Conservation (phyloP, 2,888 invertebrate genomes). For the Oxyteleia sp. region DNA sequence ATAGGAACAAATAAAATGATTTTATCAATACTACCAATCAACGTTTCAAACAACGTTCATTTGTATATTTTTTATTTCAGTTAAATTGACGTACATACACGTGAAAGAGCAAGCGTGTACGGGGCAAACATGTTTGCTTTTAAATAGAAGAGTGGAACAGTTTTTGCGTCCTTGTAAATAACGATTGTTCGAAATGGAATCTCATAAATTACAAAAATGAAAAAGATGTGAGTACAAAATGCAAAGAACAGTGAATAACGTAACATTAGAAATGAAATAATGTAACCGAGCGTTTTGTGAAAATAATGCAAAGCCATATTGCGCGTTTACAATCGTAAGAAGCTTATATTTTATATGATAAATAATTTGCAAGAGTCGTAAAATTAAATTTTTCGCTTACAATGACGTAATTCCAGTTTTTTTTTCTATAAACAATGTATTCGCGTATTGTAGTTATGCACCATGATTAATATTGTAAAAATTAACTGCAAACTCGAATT, state of each 20-base stretch:
- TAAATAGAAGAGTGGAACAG: slow-evolving; percentile 11
- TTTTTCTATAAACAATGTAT: too few species aligned
- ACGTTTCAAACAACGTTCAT: slow-evolving; percentile 47
- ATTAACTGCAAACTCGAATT: too few species aligned
- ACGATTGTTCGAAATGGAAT: slow-evolving; percentile 5
- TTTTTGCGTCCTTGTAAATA: slow-evolving; percentile 16
- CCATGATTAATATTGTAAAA: too few species aligned
- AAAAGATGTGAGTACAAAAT: too few species aligned
- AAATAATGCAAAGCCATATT: too few species aligned
- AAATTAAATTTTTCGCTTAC: too few species aligned
- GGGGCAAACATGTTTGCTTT: slow-evolving; percentile 14
- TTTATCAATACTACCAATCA: slow-evolving; percentile 59
- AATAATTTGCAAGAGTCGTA: too few species aligned
- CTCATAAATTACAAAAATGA: too few species aligned
- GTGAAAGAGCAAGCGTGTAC: not conserved
- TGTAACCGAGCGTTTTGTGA: not conserved
- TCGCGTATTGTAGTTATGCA: too few species aligned
- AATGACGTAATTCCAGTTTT: too few species aligned
- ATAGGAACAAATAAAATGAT: slow-evolving; percentile 57
- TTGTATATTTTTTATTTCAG: slow-evolving; percentile 38
- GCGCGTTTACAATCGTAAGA: too few species aligned
- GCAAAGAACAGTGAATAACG: not conserved
- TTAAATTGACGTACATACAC: slow-evolving; percentile 3
- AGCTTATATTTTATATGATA: too few species aligned
- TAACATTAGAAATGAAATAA: slow-evolving; percentile 10